Percentiles rank a stretch among this genome's conserved stretches.
phyloP scores from a whole-genome alignment of 2,113 vertebrate genomes.

The Pantherophis guttatus region DNA sequence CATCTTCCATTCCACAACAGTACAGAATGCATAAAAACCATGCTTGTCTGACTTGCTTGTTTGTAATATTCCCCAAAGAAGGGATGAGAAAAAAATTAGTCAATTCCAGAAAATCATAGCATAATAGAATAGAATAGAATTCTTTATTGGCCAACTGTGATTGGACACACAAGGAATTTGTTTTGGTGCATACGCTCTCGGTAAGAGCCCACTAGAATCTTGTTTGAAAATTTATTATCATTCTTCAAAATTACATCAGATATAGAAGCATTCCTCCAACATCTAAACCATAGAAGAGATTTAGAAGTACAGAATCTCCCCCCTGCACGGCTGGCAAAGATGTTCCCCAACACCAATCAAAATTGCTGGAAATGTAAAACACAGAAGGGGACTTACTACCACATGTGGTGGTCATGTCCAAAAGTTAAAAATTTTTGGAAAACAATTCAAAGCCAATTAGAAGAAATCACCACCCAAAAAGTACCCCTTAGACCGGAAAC shows the following conservation, averaged over 20 bases:
- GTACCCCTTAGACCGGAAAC: too few species aligned
- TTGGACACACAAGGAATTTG: too few species aligned
- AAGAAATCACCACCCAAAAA: too few species aligned
- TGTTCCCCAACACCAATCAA: too few species aligned
- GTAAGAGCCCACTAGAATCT: background rate
- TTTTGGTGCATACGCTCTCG: too few species aligned
- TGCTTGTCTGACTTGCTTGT: background rate
- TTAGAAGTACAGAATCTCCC: slow-evolving; percentile 1
- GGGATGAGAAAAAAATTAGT: background rate
- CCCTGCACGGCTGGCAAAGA: too few species aligned
- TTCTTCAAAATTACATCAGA: background rate
- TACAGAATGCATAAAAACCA: background rate
- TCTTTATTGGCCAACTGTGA: too few species aligned
- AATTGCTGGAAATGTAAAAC: too few species aligned
- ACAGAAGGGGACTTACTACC: too few species aligned
- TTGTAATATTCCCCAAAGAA: background rate
- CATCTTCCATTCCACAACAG: background rate
- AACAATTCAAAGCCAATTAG: too few species aligned
- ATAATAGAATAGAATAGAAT: background rate
- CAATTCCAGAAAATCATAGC: background rate
- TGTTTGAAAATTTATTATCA: background rate
- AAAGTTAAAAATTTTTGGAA: too few species aligned
- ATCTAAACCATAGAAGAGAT: slow-evolving; percentile 5
- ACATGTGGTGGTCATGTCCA: too few species aligned
- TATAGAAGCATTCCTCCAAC: background rate